Percentiles rank a stretch among this genome's conserved stretches.
These are phyloP conservation scores for Macrostomum cliftonense DNA, from an alignment of 2,888 invertebrate genomes.

Conservation along the genomic window DNA sequence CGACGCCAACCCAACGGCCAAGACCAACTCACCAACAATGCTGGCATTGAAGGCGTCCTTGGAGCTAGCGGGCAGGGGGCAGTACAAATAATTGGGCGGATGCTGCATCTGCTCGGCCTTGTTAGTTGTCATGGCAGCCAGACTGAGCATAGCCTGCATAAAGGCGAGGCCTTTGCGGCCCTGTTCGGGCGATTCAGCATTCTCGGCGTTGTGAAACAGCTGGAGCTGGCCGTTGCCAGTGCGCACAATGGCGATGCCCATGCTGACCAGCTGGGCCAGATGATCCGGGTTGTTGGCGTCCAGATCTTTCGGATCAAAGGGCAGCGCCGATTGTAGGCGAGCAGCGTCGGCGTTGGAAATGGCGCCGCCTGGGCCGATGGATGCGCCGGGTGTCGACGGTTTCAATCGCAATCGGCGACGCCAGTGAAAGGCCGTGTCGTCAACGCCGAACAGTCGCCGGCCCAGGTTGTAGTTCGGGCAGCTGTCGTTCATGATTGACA, in stretches of 20 bases:
- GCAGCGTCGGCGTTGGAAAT: background rate
- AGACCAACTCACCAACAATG: constrained; percentile 37
- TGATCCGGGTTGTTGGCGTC: constrained; percentile 67
- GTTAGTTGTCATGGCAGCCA: constrained; percentile 41
- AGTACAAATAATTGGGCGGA: background rate
- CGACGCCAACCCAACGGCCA: no score
- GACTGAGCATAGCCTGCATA: constrained; percentile 87
- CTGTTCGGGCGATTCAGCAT: constrained; percentile 66
- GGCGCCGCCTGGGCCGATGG: background rate
- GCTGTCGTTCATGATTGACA: background rate
- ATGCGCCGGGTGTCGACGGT: background rate
- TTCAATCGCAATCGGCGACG: no score
- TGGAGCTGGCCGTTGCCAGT: constrained; percentile 75
- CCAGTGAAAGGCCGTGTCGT: no score
- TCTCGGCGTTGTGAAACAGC: constrained; percentile 58
- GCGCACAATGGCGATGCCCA: constrained; percentile 80
- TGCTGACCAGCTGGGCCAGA: constrained; percentile 61
- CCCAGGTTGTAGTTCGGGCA: background rate
- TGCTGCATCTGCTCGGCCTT: background rate
- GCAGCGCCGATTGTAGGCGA: constrained; percentile 7
- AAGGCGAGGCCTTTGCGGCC: constrained; percentile 78
- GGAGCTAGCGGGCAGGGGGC: no score
- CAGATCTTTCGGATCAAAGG: constrained; percentile 39
- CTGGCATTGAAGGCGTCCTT: background rate
- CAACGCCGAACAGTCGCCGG: background rate